Conservation (phyloP, 2,888 invertebrate genomes). For the Acronicta leporina region DNA sequence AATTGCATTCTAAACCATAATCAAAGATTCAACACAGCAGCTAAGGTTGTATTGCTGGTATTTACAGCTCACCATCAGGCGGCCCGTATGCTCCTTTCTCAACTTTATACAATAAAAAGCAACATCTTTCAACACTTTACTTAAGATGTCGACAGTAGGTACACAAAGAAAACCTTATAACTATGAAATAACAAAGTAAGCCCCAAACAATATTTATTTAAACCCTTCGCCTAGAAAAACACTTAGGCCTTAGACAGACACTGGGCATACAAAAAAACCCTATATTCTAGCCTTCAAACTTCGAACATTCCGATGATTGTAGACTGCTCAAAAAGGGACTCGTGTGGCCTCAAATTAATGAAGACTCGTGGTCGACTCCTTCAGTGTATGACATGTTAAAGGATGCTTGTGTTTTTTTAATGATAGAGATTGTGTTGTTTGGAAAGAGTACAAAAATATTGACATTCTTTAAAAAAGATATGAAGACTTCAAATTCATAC, state of each 20-base stretch:
- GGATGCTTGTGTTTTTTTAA: conserved; percentile 10
- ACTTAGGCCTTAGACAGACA: background rate
- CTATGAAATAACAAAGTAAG: background rate
- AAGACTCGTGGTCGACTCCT: conserved; percentile 34
- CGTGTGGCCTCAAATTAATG: conserved; percentile 9
- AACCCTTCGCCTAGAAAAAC: conserved; percentile 14
- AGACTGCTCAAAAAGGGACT: conserved; percentile 22
- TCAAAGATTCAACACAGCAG: too few species aligned
- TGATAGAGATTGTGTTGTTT: too few species aligned
- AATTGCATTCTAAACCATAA: too few species aligned
- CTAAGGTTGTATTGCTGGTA: too few species aligned
- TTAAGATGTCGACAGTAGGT: too few species aligned
- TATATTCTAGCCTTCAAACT: conserved; percentile 29
- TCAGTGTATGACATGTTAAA: background rate
- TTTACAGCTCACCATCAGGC: too few species aligned
- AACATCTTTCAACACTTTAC: too few species aligned
- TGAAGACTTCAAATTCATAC: too few species aligned
- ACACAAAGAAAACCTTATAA: background rate
- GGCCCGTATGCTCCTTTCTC: too few species aligned
- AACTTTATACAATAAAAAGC: too few species aligned
- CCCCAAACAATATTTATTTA: background rate
- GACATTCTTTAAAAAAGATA: too few species aligned
- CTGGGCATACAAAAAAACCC: conserved; percentile 1
- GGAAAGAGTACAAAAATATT: too few species aligned
- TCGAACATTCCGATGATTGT: conserved; percentile 14